Conservation (phyloP, 2,797 vertebrate species). For the Chelon labrosus region DNA sequence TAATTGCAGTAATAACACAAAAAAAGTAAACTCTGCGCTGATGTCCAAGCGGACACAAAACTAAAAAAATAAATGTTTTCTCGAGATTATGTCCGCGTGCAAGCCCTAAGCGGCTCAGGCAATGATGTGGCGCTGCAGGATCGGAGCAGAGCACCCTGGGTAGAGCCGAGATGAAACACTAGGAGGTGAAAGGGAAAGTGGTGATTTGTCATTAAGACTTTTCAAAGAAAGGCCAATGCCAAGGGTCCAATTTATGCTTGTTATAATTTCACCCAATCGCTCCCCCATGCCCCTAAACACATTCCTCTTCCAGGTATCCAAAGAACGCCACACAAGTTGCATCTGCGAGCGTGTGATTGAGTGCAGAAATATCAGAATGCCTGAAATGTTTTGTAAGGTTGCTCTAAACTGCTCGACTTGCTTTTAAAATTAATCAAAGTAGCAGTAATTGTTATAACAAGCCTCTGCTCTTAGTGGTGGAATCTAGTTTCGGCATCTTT, state of each 20-base stretch:
- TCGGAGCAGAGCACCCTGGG: conserved; percentile 70
- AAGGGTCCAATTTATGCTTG: conserved; percentile 80
- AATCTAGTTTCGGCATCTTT: conserved; percentile 14
- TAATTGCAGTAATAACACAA: conserved; percentile 49
- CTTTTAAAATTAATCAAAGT: conserved; percentile 28
- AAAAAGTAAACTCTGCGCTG: conserved; percentile 49
- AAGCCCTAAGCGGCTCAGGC: conserved; percentile 63
- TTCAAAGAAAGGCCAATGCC: conserved; percentile 80
- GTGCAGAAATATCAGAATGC: conserved; percentile 23
- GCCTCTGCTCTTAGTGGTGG: conserved; percentile 22
- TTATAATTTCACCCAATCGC: conserved; percentile 70
- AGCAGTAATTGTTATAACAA: conserved; percentile 23
- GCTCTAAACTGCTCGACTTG: neutral
- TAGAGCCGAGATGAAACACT: conserved; percentile 77
- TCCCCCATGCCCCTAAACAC: conserved; percentile 59
- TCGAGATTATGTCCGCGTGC: conserved; percentile 68
- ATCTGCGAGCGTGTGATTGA: conserved; percentile 32
- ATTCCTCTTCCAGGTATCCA: conserved; percentile 54
- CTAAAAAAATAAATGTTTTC: conserved; percentile 65
- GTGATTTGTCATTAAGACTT: conserved; percentile 86
- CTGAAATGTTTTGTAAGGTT: conserved; percentile 17
- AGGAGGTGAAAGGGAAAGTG: conserved; percentile 83
- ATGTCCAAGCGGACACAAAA: conserved; percentile 66
- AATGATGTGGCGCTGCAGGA: conserved; percentile 69
- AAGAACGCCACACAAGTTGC: conserved; percentile 41